phyloP scores from a whole-genome alignment of 1,140 invertebrate species.

The Bicyclus anynana region DNA sequence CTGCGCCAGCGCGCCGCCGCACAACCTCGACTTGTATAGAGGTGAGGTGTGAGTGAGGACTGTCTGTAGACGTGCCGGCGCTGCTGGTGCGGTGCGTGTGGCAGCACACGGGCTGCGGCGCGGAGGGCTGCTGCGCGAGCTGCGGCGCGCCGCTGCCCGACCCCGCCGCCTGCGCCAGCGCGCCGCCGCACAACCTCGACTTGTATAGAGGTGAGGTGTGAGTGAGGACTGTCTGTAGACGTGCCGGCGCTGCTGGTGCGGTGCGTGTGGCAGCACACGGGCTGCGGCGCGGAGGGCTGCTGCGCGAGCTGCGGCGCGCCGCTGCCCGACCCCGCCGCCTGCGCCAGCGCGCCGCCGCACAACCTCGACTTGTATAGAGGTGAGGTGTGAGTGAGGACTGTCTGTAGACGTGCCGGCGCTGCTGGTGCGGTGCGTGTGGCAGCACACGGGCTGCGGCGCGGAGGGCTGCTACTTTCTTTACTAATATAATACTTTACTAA shows the following conservation, averaged over 20 bases:
- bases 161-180: slow-evolving; percentile 32
- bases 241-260: slow-evolving; percentile 62
- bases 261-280: slow-evolving; percentile 68
- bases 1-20: slow-evolving; percentile 18
- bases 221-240: slow-evolving; percentile 40
- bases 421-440: slow-evolving; percentile 63
- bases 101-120: slow-evolving; percentile 66
- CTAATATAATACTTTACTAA: too few relatives aligned
- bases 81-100: slow-evolving; percentile 63
- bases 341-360: slow-evolving; percentile 19
- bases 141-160: slow-evolving; percentile 47
- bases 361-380: slow-evolving; percentile 25
- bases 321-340: slow-evolving; percentile 45
- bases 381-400: background rate
- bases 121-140: slow-evolving; percentile 35
- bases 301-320: slow-evolving; percentile 39
- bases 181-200: slow-evolving; percentile 22
- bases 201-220: slow-evolving; percentile 11
- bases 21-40: slow-evolving; percentile 24
- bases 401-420: slow-evolving; percentile 60
- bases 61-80: slow-evolving; percentile 56
- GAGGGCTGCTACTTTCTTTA: slow-evolving; percentile 42
- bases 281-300: slow-evolving; percentile 47
- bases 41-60: slow-evolving; percentile 1
- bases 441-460: slow-evolving; percentile 64